Percentiles rank a stretch among this genome's conserved stretches.
These are phyloP conservation scores for Antigone vipio DNA, from an alignment of 2,113 vertebrate genomes.

Conservation along the genomic window DNA sequence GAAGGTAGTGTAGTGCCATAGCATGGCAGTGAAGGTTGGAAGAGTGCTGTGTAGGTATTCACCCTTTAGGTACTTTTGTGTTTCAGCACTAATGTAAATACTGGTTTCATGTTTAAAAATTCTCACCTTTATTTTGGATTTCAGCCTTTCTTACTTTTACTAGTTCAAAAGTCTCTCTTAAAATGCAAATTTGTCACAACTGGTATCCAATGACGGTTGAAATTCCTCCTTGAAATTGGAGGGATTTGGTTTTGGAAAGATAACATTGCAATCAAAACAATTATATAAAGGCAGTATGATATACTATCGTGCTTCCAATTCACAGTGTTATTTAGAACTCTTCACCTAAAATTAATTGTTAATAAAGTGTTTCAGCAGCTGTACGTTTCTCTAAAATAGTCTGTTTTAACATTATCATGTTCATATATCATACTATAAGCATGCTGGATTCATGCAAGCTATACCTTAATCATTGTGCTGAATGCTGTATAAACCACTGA, in stretches of 20 bases:
- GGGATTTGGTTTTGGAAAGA: background rate
- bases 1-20: background rate
- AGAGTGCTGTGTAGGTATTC: background rate
- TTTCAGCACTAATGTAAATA: background rate
- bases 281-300: background rate
- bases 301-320: background rate
- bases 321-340: background rate
- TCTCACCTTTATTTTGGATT: background rate
- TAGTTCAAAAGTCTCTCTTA: background rate
- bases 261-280: background rate
- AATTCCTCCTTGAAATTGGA: background rate
- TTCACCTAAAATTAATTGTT: background rate
- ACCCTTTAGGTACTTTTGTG: background rate
- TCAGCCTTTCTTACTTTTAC: background rate
- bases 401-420: background rate
- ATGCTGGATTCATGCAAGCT: background rate
- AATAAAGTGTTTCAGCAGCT: background rate
- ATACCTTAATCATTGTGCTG: background rate
- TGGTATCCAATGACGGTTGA: background rate
- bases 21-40: background rate
- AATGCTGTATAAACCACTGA: background rate
- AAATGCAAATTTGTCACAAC: background rate
- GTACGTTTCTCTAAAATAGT: background rate
- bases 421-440: background rate
- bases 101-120: background rate